Evolutionary conservation across 2,888 invertebrate species (phyloP), one percentile per base, ranked within the genome.

Genomic region (Diogma glabrata): DNA sequence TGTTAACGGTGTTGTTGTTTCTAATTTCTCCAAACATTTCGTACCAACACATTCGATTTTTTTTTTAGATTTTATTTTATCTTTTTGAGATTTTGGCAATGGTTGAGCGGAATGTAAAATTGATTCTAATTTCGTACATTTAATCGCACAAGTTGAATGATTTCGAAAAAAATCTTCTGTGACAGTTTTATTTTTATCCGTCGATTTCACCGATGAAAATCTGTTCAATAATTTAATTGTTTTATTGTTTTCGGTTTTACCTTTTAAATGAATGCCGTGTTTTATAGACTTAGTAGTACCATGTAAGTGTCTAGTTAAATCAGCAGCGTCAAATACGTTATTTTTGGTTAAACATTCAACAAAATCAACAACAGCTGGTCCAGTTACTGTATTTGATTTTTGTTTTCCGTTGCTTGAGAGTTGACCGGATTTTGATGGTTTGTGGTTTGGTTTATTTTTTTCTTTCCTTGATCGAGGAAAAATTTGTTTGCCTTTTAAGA

Each of bases 401-500:
- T 3, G 28, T n/a, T n/a, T n/a, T n/a, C n/a, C n/a, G n/a, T n/a
- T n/a, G n/a, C n/a, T n/a, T n/a, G n/a, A n/a, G 3, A 12, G 16
- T 9, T 19, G 23, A 23, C n/a, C 10, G 16, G 19, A 33, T 14
- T 48, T 30, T 4, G 26, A 19, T 10, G 47, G 26, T 7, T 23
- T 20, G 23, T 24, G 14, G 7, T 46, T 24, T 9, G 23, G 24
- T 10, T 24, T 22, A 26, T 26, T 16, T 33, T 48, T 48, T 48
- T 48, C 48, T 30, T 48, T 48, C 3, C 20, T 10, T 51, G 59
- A 60, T 54, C 66, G 67, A 4, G 65, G 62, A 10, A 63, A 46
- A 16, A 70, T 57, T 57, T 67, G 66, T 26, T 67, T 66, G 52
- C 70, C 70, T 55, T 69, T 70, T 8, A 70, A 59, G 7, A 64